Conservation (phyloP, 2,113 vertebrate species). For the Onychostruthus taczanowskii region DNA sequence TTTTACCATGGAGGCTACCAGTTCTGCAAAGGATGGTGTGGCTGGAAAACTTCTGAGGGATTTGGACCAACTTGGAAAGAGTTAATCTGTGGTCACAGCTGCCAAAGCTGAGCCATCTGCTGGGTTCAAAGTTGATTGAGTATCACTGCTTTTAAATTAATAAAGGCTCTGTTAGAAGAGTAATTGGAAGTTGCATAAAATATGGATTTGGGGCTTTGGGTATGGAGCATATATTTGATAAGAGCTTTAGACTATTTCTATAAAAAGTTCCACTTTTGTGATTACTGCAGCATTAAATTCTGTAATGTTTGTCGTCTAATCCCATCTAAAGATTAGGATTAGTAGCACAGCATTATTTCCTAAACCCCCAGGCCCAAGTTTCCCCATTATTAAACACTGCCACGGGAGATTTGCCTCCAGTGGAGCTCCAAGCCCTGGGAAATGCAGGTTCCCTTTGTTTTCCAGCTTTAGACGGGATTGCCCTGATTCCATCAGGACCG, state of each 20-base stretch:
- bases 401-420: background rate
- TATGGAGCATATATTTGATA: background rate
- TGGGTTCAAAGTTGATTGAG: background rate
- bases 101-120: background rate
- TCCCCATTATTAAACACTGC: background rate
- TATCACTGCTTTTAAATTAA: slow-evolving; percentile 39
- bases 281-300: background rate
- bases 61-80: background rate
- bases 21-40: background rate
- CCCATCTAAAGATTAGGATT: slow-evolving; percentile 18
- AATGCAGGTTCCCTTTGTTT: background rate
- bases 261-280: slow-evolving; percentile 13
- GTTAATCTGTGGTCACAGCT: background rate
- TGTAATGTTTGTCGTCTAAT: background rate
- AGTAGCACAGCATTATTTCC: background rate
- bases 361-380: background rate
- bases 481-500: background rate
- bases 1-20: background rate
- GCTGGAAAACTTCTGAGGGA: background rate
- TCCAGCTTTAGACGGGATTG: background rate
- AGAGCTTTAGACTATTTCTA: slow-evolving; percentile 5
- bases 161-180: background rate
- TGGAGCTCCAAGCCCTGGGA: background rate
- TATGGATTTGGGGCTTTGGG: background rate
- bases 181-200: slow-evolving; percentile 53